A percentile compares a stretch with the other conserved stretches of the same genome.
These are phyloP conservation scores for Labeo catla DNA, from an alignment of 2,113 vertebrate species.

Conservation along the genomic window DNA sequence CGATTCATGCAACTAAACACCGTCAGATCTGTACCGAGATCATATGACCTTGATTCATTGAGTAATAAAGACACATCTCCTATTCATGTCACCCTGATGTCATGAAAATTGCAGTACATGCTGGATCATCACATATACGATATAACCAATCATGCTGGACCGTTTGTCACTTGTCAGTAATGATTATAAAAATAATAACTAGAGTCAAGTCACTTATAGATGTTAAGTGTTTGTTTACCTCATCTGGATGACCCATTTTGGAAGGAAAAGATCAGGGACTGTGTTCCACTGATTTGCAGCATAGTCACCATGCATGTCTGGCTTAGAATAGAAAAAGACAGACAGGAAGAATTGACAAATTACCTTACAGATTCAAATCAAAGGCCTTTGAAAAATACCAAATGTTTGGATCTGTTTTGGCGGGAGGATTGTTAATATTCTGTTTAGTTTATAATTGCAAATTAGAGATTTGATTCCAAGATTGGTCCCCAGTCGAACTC, in stretches of 20 bases:
- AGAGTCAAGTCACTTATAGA: neutral
- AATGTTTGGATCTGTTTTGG: neutral
- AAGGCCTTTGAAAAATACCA: neutral
- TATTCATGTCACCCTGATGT: constrained; percentile 27
- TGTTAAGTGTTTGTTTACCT: constrained; percentile 41
- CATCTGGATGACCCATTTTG: constrained; percentile 44
- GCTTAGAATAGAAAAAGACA: neutral
- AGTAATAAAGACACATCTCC: constrained; percentile 25
- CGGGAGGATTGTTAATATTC: neutral
- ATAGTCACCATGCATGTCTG: neutral
- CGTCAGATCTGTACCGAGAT: neutral
- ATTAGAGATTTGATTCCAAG: neutral
- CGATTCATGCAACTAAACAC: neutral
- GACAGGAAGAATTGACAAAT: neutral
- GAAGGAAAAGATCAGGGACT: neutral
- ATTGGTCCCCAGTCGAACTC: neutral
- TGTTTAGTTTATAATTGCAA: neutral
- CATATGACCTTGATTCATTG: constrained; percentile 55
- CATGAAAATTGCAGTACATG: neutral
- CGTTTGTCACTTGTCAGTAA: neutral
- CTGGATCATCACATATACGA: neutral
- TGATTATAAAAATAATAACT: neutral
- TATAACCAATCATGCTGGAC: neutral
- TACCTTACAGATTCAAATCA: constrained; percentile 1
- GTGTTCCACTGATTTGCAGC: constrained; percentile 11